These are phyloP conservation scores for Cossypha polioptera DNA, from an alignment of 2,797 vertebrate genomes.

Conservation along the genomic window DNA sequence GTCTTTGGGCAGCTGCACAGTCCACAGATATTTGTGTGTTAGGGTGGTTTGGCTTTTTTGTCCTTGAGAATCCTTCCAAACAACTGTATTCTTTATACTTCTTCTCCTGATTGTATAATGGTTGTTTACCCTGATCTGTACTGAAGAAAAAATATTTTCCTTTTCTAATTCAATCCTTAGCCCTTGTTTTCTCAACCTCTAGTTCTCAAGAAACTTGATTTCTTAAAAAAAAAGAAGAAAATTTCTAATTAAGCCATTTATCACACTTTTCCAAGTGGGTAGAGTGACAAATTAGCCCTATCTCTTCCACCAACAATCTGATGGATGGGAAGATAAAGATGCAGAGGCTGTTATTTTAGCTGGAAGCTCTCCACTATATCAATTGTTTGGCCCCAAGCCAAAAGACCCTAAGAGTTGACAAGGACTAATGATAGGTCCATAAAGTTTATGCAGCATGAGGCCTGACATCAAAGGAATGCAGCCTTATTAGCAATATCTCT, in stretches of 20 bases:
- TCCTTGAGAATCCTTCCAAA: neutral
- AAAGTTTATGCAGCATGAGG: slow-evolving; percentile 27
- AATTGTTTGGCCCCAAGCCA: slow-evolving; percentile 55
- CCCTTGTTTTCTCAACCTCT: slow-evolving; percentile 49
- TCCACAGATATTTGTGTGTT: neutral
- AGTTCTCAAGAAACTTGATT: slow-evolving; percentile 45
- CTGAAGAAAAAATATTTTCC: slow-evolving; percentile 62
- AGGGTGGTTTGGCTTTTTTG: neutral
- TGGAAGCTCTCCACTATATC: slow-evolving; percentile 59
- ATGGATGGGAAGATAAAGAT: slow-evolving; percentile 69
- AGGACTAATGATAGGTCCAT: slow-evolving; percentile 47
- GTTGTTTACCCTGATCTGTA: neutral
- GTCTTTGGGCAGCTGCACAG: neutral
- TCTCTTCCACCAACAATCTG: slow-evolving; percentile 40
- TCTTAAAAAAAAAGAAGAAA: neutral
- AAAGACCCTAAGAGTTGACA: slow-evolving; percentile 44
- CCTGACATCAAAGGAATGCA: slow-evolving; percentile 46
- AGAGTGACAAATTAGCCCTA: slow-evolving; percentile 67
- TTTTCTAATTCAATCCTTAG: slow-evolving; percentile 54
- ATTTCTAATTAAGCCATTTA: slow-evolving; percentile 72
- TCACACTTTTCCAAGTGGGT: slow-evolving; percentile 57
- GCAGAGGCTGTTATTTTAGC: slow-evolving; percentile 72
- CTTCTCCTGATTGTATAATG: neutral
- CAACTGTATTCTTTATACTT: neutral
- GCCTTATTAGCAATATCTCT: slow-evolving; percentile 13